These are phyloP conservation scores for Leptatherina wallacei DNA, from an alignment of 2,797 vertebrate species.

Conservation along the genomic window DNA sequence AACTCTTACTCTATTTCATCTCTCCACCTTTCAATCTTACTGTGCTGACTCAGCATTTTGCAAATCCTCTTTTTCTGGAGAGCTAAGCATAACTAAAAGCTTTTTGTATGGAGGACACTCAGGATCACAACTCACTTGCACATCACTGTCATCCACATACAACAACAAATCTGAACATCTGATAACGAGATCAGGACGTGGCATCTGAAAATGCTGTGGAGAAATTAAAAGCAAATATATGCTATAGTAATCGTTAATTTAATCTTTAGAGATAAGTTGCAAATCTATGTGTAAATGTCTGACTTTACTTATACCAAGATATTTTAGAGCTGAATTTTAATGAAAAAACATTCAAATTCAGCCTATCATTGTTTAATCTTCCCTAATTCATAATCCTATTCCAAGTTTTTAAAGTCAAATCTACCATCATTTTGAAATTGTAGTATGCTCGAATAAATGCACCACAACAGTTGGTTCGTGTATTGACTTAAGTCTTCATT, in stretches of 20 bases:
- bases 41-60: conserved; percentile 62
- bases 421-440: neutral
- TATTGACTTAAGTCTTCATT: neutral
- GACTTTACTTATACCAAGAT: neutral
- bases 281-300: neutral
- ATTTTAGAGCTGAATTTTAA: neutral
- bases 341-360: neutral
- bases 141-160: conserved; percentile 22
- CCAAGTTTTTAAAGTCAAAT: neutral
- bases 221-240: too few species aligned
- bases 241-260: too few species aligned
- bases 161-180: too few species aligned
- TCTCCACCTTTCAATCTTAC: conserved; percentile 14
- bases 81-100: conserved; percentile 41
- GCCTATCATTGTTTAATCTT: neutral
- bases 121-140: conserved; percentile 8
- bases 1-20: conserved; percentile 29
- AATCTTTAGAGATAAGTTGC: neutral
- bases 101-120: conserved; percentile 18
- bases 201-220: too few species aligned
- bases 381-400: neutral
- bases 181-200: too few species aligned
- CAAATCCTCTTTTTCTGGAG: conserved; percentile 10
- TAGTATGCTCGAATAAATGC: neutral
- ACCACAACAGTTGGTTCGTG: too few species aligned